These are phyloP conservation scores for Tetrax tetrax DNA, from an alignment of 2,113 vertebrate species.

Conservation along the genomic window DNA sequence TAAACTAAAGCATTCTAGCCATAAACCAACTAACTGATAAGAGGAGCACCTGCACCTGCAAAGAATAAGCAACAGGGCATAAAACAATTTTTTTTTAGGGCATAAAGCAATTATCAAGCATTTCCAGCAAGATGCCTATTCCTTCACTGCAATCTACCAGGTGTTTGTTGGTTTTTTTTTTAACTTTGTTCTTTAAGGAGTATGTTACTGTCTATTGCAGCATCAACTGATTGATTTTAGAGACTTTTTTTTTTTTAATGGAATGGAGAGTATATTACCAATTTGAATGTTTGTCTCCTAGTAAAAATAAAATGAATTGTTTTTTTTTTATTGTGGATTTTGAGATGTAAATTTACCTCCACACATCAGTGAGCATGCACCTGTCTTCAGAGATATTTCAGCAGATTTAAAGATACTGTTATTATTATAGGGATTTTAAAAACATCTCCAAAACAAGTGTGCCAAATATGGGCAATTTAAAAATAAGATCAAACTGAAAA, in stretches of 20 bases:
- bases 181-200: not conserved
- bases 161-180: not conserved
- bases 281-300: not conserved
- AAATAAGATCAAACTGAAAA: not conserved
- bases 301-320: not conserved
- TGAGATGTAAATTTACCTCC: not conserved
- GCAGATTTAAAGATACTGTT: not conserved
- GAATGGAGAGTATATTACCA: not conserved
- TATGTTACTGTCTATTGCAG: not conserved
- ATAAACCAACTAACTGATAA: not conserved
- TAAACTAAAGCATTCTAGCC: not conserved
- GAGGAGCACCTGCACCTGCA: not conserved
- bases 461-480: not conserved
- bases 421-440: not conserved
- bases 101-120: not conserved
- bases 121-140: not conserved
- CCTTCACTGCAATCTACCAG: fast-evolving
- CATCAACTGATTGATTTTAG: not conserved
- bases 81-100: not conserved
- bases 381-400: not conserved
- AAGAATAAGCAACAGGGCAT: not conserved
- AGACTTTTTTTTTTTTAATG: not conserved
- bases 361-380: not conserved
- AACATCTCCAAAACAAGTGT: not conserved
- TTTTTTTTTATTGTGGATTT: not conserved